These are phyloP conservation scores for Baronia brevicornis DNA, from an alignment of 2,888 invertebrate species.

Conservation along the genomic window DNA sequence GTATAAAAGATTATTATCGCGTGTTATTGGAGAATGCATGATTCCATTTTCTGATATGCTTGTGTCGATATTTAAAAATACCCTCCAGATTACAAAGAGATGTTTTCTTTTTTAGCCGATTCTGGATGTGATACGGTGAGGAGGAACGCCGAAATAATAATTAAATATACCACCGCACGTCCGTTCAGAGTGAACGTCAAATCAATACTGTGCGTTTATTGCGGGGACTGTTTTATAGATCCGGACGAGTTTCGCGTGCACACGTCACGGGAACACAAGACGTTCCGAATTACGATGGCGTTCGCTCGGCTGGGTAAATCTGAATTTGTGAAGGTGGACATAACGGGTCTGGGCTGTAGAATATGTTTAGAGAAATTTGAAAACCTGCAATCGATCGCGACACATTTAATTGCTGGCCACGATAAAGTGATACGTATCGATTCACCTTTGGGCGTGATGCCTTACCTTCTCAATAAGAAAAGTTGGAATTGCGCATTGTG, in stretches of 20 bases:
- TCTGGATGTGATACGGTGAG: constrained; percentile 24
- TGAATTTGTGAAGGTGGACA: constrained; percentile 25
- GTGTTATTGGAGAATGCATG: too few species aligned
- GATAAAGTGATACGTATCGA: constrained; percentile 22
- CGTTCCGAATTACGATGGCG: constrained; percentile 23
- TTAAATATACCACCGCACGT: constrained; percentile 29
- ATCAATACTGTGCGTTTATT: constrained; percentile 31
- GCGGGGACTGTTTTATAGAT: constrained; percentile 31
- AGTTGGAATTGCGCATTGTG: constrained; percentile 30
- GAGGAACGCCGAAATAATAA: constrained; percentile 27
- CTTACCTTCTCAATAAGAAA: constrained; percentile 27
- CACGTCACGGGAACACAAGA: constrained; percentile 28
- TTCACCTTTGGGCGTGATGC: constrained; percentile 29
- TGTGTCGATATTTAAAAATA: too few species aligned
- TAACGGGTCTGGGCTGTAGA: constrained; percentile 28
- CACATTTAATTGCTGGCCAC: constrained; percentile 25
- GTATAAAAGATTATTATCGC: too few species aligned
- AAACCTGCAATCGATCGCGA: constrained; percentile 21
- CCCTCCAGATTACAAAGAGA: constrained; percentile 11
- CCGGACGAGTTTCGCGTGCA: constrained; percentile 30
- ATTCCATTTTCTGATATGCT: too few species aligned
- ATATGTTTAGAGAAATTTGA: constrained; percentile 21
- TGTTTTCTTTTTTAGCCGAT: constrained; percentile 16
- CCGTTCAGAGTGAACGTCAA: constrained; percentile 31
- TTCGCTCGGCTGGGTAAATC: constrained; percentile 20